Base-by-base conservation (phyloP, 2,797 vertebrate species). In the Choloepus didactylus region DNA sequence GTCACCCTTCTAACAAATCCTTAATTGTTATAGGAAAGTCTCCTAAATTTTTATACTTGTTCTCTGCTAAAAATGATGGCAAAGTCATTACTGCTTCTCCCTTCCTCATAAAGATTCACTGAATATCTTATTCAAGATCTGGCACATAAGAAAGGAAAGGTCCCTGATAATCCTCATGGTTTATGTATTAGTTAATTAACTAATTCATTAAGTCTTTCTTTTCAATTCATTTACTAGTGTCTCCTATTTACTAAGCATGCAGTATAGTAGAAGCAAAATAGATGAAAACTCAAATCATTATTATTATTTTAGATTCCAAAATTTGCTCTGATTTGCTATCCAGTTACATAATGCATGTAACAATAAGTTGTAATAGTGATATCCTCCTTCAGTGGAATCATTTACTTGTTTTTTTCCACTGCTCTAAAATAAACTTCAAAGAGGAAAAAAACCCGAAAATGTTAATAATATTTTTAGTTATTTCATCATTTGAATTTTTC, bases 191-290 rank as follows among this genome's bases (percentile, higher is more conserved):
- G 29, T 93, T 73, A 62, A 23, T 73, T 64, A 72, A 94, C 6
- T 18, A 84, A 69, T 25, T 88, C 18, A 51, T 38, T 90, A 56
- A 81, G 62, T 79, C 60, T 86, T 69, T 79, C 54, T 89, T 95
- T 86, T 86, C 16, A 81, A 9, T 82, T 62, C 25, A 66, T 84
- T 76, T n/a, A 0, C 83, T 35, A 83, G 16, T 79, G 23, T 72
- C 73, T n/a, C 11, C 54, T 56, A 18, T 70, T 89, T 89, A 77
- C 44, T 9, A 83, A 38, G 54, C 3, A 25, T 67, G 4, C 38
- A 41, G 41, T 38, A 70, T 0, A 9, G 18, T 31, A 75, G 56
- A 56, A 62, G 31, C 51, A 81, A 94, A 91, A 67, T 18, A 81
- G 87, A 46, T 72, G 38, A 60, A 75, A 94, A 31, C 1, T 62